Evolutionary conservation across 2,113 vertebrate genomes (phyloP).

Genomic region (Otus sunia): DNA sequence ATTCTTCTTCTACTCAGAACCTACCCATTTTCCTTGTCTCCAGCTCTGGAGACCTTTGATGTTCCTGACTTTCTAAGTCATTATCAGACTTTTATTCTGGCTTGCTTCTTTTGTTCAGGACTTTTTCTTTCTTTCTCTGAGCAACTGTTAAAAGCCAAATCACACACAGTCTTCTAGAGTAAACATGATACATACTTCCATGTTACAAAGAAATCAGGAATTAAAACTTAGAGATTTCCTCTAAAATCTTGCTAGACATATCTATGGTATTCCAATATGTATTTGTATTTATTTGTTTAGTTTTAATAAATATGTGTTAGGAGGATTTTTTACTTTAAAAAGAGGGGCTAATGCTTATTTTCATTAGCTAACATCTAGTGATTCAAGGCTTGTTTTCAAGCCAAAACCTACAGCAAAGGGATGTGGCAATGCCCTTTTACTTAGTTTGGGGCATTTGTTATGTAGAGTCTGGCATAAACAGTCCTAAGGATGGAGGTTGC

Average conservation of each 20-base stretch:
- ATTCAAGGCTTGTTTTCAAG: background rate
- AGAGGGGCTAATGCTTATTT: background rate
- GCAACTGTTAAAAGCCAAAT: background rate
- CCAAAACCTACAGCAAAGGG: background rate
- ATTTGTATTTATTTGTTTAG: background rate
- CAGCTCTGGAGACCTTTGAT: background rate
- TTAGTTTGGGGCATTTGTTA: background rate
- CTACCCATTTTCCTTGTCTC: background rate
- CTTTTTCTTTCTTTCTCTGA: background rate
- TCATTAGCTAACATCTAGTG: background rate
- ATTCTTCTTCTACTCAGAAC: background rate
- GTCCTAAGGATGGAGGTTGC: background rate
- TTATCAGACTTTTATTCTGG: background rate
- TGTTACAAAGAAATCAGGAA: background rate
- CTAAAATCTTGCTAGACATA: background rate
- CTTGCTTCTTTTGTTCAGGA: background rate
- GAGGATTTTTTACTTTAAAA: background rate
- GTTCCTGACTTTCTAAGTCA: background rate
- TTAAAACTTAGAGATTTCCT: background rate
- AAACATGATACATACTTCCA: background rate
- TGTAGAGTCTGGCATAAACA: background rate
- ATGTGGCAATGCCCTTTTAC: background rate
- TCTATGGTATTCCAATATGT: background rate
- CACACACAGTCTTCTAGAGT: background rate
- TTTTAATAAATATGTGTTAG: background rate